Percentiles rank a stretch among this genome's conserved stretches.
These are phyloP conservation scores for Liposcelis brunnea DNA, from an alignment of 2,888 invertebrate species.

Conservation along the genomic window DNA sequence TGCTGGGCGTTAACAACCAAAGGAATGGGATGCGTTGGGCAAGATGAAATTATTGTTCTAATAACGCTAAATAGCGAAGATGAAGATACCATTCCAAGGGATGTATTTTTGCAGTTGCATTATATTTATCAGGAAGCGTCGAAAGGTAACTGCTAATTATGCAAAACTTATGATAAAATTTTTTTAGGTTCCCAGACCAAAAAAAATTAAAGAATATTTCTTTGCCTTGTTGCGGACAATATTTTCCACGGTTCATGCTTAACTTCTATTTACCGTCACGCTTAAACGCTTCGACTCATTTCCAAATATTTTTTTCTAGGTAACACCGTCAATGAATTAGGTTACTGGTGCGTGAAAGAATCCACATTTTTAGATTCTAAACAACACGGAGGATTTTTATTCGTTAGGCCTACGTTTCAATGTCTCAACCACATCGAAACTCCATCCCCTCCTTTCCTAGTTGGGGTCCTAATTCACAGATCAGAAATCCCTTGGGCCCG, in stretches of 20 bases:
- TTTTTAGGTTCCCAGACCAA: not conserved
- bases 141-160: slow-evolving; percentile 28
- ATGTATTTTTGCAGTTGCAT: slow-evolving; percentile 56
- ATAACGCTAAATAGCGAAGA: slow-evolving; percentile 44
- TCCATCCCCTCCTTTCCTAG: slow-evolving; percentile 55
- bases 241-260: no score
- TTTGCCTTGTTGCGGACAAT: no score
- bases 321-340: slow-evolving; percentile 49
- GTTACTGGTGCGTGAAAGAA: slow-evolving; percentile 43
- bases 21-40: slow-evolving; percentile 62
- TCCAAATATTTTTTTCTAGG: slow-evolving; percentile 29
- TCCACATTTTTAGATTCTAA: slow-evolving; percentile 45
- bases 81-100: slow-evolving; percentile 44
- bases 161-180: not conserved
- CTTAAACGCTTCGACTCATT: not conserved
- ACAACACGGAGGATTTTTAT: slow-evolving; percentile 68
- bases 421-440: slow-evolving; percentile 57
- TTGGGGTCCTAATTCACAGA: slow-evolving; percentile 60
- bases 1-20: slow-evolving; percentile 62
- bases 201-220: not conserved
- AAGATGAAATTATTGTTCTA: slow-evolving; percentile 63
- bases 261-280: not conserved
- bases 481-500: slow-evolving; percentile 74
- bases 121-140: slow-evolving; percentile 51
- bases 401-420: slow-evolving; percentile 60